phyloP scores from a whole-genome alignment of 64 coral and sea anemone genomes.

The Porites lutea region DNA sequence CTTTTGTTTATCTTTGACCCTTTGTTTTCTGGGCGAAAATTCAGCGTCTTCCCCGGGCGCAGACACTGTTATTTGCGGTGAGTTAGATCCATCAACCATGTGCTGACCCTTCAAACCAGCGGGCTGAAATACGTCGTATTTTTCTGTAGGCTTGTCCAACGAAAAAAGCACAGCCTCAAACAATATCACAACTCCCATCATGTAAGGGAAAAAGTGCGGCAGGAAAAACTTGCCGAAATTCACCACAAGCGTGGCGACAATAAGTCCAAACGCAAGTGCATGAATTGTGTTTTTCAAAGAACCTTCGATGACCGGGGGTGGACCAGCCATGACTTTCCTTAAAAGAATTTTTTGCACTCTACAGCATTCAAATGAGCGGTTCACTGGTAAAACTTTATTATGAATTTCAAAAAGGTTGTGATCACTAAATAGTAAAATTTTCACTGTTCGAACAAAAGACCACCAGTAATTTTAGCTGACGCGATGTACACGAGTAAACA shows the following conservation, averaged over 20 bases:
- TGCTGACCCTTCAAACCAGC: background rate
- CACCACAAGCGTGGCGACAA: constrained; percentile 3
- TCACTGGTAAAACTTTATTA: background rate
- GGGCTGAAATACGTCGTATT: constrained; percentile 11
- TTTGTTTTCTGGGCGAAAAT: background rate
- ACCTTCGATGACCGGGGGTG: constrained; percentile 24
- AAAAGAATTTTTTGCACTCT: background rate
- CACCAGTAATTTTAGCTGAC: constrained; percentile 23
- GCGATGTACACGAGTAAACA: background rate
- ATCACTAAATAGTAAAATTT: background rate
- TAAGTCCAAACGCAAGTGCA: background rate
- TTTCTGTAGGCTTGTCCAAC: constrained; percentile 17
- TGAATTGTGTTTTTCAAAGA: constrained; percentile 43
- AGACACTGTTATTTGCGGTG: constrained; percentile 10
- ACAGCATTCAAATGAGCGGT: background rate
- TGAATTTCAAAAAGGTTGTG: background rate
- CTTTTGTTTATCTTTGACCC: constrained; percentile 36
- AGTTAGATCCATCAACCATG: background rate
- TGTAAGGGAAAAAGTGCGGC: constrained; percentile 36
- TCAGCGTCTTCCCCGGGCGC: background rate
- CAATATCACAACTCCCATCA: constrained; percentile 17
- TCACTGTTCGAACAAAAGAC: background rate
- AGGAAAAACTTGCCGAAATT: constrained; percentile 26
- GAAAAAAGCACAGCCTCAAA: constrained; percentile 10
- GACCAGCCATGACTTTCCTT: background rate